These are phyloP conservation scores for Mactra quadrangularis DNA, from an alignment of 1,140 invertebrate species.

Conservation along the genomic window DNA sequence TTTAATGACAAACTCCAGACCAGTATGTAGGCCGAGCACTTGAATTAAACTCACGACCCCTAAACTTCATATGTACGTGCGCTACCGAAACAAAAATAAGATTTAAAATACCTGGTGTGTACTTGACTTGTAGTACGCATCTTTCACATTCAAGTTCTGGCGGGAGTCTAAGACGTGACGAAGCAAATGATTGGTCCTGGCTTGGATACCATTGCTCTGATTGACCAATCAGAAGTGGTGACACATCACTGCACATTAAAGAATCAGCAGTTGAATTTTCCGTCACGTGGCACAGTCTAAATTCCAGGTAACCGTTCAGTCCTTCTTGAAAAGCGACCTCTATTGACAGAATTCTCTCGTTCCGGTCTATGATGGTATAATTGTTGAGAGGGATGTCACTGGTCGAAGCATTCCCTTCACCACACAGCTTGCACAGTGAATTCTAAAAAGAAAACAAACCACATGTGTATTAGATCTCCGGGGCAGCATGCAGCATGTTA, in stretches of 20 bases:
- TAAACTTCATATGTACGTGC: too few relatives aligned
- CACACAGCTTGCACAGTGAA: conserved; percentile 8
- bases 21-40: too few relatives aligned
- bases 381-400: neutral
- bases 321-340: conserved; percentile 18
- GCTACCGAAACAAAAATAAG: too few relatives aligned
- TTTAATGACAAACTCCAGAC: too few relatives aligned
- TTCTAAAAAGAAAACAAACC: conserved; percentile 12
- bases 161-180: conserved; percentile 20
- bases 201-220: conserved; percentile 6
- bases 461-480: too few relatives aligned
- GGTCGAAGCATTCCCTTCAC: conserved; percentile 10
- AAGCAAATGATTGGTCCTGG: neutral
- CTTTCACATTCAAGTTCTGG: conserved; percentile 22
- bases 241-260: neutral
- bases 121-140: conserved; percentile 50
- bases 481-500: too few relatives aligned
- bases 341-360: neutral
- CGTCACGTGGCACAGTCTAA: conserved; percentile 30
- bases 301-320: conserved; percentile 30
- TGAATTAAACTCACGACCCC: too few relatives aligned
- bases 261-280: conserved; percentile 11
- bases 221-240: conserved; percentile 43
- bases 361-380: conserved; percentile 12
- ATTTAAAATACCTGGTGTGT: conserved; percentile 40